These are phyloP conservation scores for Oscheius sp. DNA, from an alignment of 2,888 invertebrate genomes.

Conservation along the genomic window DNA sequence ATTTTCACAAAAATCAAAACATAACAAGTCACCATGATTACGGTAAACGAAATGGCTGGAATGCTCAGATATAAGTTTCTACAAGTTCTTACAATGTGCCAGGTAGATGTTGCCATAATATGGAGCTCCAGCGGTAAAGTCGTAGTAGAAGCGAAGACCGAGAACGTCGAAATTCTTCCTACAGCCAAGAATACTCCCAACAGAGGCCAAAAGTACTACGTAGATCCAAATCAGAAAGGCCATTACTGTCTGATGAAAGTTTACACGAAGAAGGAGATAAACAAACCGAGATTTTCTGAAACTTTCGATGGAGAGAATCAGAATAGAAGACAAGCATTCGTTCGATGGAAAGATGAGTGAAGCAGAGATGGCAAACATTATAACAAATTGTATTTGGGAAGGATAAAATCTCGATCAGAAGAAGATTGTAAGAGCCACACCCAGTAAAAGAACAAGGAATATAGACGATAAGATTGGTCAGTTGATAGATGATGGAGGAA, in stretches of 20 bases:
- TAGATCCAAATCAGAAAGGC: not conserved
- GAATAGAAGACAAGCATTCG: not conserved
- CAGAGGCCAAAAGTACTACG: not conserved
- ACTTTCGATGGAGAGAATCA: not conserved
- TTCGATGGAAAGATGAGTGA: not conserved
- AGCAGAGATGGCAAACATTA: not conserved
- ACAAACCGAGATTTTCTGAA: not conserved
- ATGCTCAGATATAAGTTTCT: no score
- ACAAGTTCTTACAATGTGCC: no score
- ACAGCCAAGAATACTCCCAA: not conserved
- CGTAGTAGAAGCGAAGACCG: not conserved
- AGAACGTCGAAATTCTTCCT: not conserved
- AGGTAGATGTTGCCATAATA: no score
- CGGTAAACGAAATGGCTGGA: not conserved
- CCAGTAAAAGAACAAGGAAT: not conserved
- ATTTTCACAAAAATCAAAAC: not conserved
- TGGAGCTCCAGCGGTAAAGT: not conserved
- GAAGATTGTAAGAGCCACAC: not conserved
- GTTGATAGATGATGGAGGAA: not conserved
- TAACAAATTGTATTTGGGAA: not conserved
- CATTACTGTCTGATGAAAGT: not conserved
- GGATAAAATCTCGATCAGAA: not conserved
- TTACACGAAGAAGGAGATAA: not conserved
- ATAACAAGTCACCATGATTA: not conserved
- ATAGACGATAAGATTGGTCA: not conserved